These are phyloP conservation scores for Odontomyia ornata DNA, from an alignment of 2,888 invertebrate genomes.

Conservation along the genomic window DNA sequence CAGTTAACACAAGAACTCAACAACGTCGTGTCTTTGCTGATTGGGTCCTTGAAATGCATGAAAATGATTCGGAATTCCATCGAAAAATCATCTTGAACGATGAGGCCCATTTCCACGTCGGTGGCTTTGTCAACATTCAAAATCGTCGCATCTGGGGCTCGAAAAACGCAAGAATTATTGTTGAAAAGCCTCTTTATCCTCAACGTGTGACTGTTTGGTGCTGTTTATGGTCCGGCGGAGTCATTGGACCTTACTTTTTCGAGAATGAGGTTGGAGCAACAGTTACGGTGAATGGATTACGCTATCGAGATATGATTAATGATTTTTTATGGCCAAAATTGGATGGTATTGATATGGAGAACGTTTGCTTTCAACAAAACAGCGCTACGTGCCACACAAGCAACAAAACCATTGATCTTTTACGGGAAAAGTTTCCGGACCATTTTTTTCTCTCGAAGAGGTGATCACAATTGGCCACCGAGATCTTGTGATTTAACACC, in stretches of 20 bases:
- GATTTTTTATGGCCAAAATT: too few relatives aligned
- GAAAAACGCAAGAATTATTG: neutral
- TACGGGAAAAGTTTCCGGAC: too few relatives aligned
- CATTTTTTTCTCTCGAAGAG: too few relatives aligned
- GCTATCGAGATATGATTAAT: too few relatives aligned
- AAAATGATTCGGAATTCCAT: neutral
- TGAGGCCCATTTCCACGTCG: neutral
- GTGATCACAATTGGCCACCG: too few relatives aligned
- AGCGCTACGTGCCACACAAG: too few relatives aligned
- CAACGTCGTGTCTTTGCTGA: neutral
- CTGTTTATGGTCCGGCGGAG: neutral
- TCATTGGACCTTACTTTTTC: conserved; percentile 15
- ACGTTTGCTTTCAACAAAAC: too few relatives aligned
- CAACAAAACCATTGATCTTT: too few relatives aligned
- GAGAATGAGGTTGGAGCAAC: neutral
- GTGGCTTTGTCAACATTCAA: neutral
- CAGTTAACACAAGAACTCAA: neutral
- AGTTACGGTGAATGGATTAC: neutral
- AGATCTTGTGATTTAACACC: too few relatives aligned
- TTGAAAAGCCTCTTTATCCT: neutral
- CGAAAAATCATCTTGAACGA: neutral
- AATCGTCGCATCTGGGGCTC: neutral
- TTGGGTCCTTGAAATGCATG: neutral
- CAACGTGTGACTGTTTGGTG: conserved; percentile 6
- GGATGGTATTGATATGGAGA: too few relatives aligned